Evolutionary conservation across 2,888 invertebrate species (phyloP), one percentile per base, ranked within the genome.

Genomic region (Gerris lacustris): DNA sequence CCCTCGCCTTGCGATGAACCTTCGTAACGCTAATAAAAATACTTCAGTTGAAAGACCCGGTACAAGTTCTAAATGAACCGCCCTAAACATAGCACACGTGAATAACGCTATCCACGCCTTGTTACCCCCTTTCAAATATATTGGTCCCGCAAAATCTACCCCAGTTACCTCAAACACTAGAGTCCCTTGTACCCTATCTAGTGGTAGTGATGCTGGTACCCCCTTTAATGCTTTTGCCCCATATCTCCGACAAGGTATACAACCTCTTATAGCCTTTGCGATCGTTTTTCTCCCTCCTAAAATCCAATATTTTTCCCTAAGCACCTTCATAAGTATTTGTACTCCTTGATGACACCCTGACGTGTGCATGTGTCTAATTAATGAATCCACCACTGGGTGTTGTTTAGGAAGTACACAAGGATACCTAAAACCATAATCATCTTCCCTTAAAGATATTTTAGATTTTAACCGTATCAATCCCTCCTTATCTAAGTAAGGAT

Each of bases 51-150:
- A 71, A 4, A 77, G 67, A 31, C 74, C 71, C 0, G 43, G 67
- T 1, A 78, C 75, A 2, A 77, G 11, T 72, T 79, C 79, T 15
- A 80, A 70, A 69, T 80, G 79, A 6, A 79, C 71, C 0, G 76
- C 75, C 7, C 78, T 70, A 17, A 76, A 77, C 0, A 77, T 71
- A 5, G 78, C 75, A 75, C 79, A 80, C 0, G 79, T 79, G 69
- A 76, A 76, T 6, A 80, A 66, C 5, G 73, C 72, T 5, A 79
- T 72, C 74, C 75, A 79, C 6, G 72, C 73, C 44, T n/a, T n/a
- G n/a, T n/a, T n/a, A n/a, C n/a, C n/a, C n/a, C n/a, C n/a, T n/a
- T n/a, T n/a, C n/a, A n/a, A n/a, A n/a, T n/a, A n/a, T n/a, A n/a
- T n/a, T n/a, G n/a, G n/a, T n/a, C n/a, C n/a, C n/a, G n/a, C n/a